Evolutionary conservation across 1,140 invertebrate species (phyloP).

Genomic region (Papilio polyxenes): DNA sequence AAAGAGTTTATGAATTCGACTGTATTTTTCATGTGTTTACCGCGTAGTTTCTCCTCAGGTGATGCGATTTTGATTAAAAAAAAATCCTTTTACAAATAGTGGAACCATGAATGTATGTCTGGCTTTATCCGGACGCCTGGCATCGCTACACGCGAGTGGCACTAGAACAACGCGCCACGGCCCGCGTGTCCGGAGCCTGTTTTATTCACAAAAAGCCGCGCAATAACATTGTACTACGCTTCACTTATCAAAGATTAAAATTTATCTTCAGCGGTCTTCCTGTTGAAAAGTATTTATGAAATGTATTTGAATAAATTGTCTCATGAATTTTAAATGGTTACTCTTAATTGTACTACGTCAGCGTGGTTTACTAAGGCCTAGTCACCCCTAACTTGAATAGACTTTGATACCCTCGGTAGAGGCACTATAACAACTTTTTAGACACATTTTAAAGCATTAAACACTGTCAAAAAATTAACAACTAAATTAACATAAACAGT

Average conservation of each 20-base stretch:
- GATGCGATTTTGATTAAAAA: too few relatives aligned
- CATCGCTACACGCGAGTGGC: too few relatives aligned
- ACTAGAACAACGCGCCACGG: background rate
- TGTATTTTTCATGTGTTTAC: too few relatives aligned
- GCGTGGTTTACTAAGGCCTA: too few relatives aligned
- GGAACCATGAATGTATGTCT: too few relatives aligned
- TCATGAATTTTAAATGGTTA: constrained; percentile 24
- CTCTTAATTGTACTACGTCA: background rate
- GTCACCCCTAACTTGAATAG: too few relatives aligned
- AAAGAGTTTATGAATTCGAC: too few relatives aligned
- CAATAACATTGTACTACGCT: constrained; percentile 48
- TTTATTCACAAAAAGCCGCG: constrained; percentile 53
- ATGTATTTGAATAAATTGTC: constrained; percentile 15
- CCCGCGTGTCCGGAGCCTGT: constrained; percentile 38
- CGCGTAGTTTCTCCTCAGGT: too few relatives aligned
- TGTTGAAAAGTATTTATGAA: background rate
- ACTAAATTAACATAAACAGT: background rate
- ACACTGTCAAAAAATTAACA: background rate
- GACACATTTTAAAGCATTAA: background rate
- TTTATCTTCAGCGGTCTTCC: constrained; percentile 31
- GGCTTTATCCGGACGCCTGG: too few relatives aligned
- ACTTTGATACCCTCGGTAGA: too few relatives aligned
- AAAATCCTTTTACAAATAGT: too few relatives aligned
- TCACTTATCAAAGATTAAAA: constrained; percentile 59
- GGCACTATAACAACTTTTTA: too few relatives aligned